Evolutionary conservation across 2,797 vertebrate genomes (phyloP).

Genomic region (Cossypha polioptera): DNA sequence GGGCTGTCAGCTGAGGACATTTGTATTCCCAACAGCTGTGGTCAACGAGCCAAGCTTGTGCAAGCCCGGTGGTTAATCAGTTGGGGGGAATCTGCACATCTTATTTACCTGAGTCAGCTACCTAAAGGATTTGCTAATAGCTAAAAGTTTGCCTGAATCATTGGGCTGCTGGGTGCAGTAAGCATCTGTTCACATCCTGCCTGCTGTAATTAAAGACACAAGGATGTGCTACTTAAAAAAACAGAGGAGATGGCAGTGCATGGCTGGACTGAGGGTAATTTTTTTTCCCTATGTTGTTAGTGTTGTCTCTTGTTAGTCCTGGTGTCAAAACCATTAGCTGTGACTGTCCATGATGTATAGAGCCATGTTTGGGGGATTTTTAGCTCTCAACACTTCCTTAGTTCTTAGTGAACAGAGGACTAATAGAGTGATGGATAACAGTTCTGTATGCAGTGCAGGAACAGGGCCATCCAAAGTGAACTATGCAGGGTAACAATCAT

Average conservation of each 20-base stretch:
- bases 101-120: conserved; percentile 48
- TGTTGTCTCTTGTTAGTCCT: background rate
- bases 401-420: background rate
- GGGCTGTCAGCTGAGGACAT: conserved; percentile 5
- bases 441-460: background rate
- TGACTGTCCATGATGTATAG: background rate
- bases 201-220: conserved; percentile 21
- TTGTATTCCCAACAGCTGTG: background rate
- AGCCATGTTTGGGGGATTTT: background rate
- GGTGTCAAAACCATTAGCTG: background rate
- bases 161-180: conserved; percentile 3
- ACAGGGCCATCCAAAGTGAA: background rate
- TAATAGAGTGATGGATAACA: background rate
- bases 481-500: fast-evolving
- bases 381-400: background rate
- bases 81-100: background rate
- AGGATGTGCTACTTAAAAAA: background rate
- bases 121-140: conserved; percentile 5
- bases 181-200: conserved; percentile 11
- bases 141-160: conserved; percentile 12
- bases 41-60: conserved; percentile 35
- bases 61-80: conserved; percentile 9
- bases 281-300: background rate
- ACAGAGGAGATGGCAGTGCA: background rate
- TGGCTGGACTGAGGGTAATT: background rate